Evolutionary conservation across 2,113 vertebrate genomes (phyloP).

Genomic region (Zeus faber): DNA sequence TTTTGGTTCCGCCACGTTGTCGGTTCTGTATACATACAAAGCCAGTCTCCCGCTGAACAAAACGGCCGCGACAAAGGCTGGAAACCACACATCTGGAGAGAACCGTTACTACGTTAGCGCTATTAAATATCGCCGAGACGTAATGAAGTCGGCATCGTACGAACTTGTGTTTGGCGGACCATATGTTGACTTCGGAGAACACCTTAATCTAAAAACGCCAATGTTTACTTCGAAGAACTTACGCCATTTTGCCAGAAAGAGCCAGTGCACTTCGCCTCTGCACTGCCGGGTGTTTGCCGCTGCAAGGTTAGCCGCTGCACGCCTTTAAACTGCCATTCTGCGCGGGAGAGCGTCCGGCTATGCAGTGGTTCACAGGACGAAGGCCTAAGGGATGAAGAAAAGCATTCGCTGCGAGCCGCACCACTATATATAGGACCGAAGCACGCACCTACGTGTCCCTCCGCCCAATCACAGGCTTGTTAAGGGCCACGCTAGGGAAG

Average conservation of each 20-base stretch:
- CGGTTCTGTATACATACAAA: slow-evolving; percentile 15
- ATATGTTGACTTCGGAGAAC: too few relatives aligned
- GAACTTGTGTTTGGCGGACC: too few relatives aligned
- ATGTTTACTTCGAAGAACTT: slow-evolving; percentile 52
- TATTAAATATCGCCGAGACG: too few relatives aligned
- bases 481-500: background rate
- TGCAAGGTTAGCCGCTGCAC: slow-evolving; percentile 63
- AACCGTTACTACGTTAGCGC: too few relatives aligned
- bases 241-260: slow-evolving; percentile 79
- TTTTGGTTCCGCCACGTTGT: slow-evolving; percentile 79
- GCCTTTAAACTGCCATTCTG: slow-evolving; percentile 72
- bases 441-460: slow-evolving; percentile 39
- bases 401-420: background rate
- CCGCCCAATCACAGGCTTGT: slow-evolving; percentile 37
- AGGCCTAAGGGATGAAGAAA: background rate
- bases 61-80: too few relatives aligned
- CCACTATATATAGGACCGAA: slow-evolving; percentile 25
- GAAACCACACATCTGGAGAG: too few relatives aligned
- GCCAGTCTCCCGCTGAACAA: background rate
- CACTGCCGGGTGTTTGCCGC: slow-evolving; percentile 74
- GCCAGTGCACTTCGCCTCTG: slow-evolving; percentile 71
- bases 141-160: too few relatives aligned
- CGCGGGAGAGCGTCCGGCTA: slow-evolving; percentile 1
- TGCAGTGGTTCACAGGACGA: slow-evolving; percentile 7
- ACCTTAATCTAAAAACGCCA: background rate